Percentiles rank a stretch among this genome's conserved stretches.
These are phyloP conservation scores for Carduelis carduelis DNA, from an alignment of 2,797 vertebrate species.

Conservation along the genomic window DNA sequence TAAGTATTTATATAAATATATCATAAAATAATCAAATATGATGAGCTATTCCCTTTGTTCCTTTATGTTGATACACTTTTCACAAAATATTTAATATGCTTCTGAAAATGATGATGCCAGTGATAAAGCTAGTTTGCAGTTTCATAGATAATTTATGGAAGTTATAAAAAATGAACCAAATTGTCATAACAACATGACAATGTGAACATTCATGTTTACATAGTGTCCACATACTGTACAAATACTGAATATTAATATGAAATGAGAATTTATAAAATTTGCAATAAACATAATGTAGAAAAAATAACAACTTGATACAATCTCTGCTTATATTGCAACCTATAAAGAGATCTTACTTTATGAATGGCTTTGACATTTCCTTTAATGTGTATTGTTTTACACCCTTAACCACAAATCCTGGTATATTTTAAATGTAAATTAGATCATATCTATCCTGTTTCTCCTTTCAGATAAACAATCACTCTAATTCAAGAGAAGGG, in stretches of 20 bases:
- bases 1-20: conserved; percentile 71
- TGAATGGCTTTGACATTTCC: conserved; percentile 48
- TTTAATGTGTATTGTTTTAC: conserved; percentile 50
- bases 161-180: conserved; percentile 77
- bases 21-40: conserved; percentile 64
- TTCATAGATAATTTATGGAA: conserved; percentile 80
- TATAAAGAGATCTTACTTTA: conserved; percentile 53
- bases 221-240: conserved; percentile 73
- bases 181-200: conserved; percentile 83
- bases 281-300: conserved; percentile 33
- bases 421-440: conserved; percentile 41
- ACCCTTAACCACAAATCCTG: conserved; percentile 47
- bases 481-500: not conserved
- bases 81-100: conserved; percentile 77
- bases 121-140: conserved; percentile 76
- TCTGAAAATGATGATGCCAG: conserved; percentile 74
- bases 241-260: conserved; percentile 78
- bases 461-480: conserved; percentile 17
- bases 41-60: conserved; percentile 70
- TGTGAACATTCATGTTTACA: conserved; percentile 79
- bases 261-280: conserved; percentile 67
- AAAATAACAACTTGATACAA: conserved; percentile 43
- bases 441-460: conserved; percentile 6
- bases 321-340: conserved; percentile 20
- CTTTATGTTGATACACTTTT: conserved; percentile 64